Percentiles rank a stretch among this genome's conserved stretches.
Conservation (phyloP, 2,888 invertebrate species). For the Chaetoderma sp. region DNA sequence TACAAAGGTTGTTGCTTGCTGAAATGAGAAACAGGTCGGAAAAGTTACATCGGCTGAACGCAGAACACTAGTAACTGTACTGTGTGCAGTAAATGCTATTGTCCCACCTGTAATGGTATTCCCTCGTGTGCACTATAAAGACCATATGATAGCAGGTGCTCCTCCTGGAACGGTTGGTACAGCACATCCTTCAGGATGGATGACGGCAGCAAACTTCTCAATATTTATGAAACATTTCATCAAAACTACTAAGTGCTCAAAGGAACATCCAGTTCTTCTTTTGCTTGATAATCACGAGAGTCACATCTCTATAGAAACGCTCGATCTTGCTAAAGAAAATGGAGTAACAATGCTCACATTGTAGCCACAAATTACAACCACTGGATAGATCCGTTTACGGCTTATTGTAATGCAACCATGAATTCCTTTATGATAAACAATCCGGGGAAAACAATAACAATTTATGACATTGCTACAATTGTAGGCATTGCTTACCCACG, state of each 20-base stretch:
- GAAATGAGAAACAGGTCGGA: conserved; percentile 1
- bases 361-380: conserved; percentile 67
- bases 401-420: conserved; percentile 41
- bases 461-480: conserved; percentile 60
- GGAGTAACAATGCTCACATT: conserved; percentile 65
- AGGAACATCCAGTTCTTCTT: conserved; percentile 44
- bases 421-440: conserved; percentile 55
- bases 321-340: conserved; percentile 56
- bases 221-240: conserved; percentile 48
- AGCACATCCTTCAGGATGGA: conserved; percentile 19
- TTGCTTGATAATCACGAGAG: conserved; percentile 53
- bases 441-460: conserved; percentile 63
- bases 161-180: conserved; percentile 13
- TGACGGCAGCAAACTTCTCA: conserved; percentile 33
- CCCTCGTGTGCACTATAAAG: conserved; percentile 20
- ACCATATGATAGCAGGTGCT: conserved; percentile 3
- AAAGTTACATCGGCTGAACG: conserved; percentile 18
- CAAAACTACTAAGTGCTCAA: conserved; percentile 40
- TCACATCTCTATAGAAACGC: conserved; percentile 41
- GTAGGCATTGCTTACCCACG: not conserved
- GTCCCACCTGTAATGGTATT: conserved; percentile 21
- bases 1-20: conserved; percentile 16
- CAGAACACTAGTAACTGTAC: conserved; percentile 12
- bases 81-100: conserved; percentile 5
- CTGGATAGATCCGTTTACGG: conserved; percentile 65